Percentiles rank a stretch among this genome's conserved stretches.
Conservation (phyloP, 92 coral and sea anemone genomes). For the Ricordea florida region DNA sequence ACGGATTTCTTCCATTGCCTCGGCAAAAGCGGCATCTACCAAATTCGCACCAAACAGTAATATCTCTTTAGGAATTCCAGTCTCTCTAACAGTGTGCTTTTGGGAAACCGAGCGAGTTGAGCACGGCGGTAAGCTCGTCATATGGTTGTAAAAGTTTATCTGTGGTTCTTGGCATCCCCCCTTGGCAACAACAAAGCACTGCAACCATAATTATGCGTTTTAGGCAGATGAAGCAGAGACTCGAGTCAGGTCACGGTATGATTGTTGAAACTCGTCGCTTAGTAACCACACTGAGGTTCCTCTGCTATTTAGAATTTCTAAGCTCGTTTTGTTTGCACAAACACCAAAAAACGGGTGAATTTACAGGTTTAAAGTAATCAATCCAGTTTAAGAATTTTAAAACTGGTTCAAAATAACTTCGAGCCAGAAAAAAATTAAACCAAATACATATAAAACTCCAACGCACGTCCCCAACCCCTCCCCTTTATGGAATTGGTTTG, state of each 20-base stretch:
- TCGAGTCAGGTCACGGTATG: constrained; percentile 19
- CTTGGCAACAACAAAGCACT: neutral
- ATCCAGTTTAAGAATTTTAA: too few species aligned
- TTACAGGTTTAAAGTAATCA: too few species aligned
- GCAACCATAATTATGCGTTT: neutral
- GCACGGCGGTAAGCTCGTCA: neutral
- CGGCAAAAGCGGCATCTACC: constrained; percentile 17
- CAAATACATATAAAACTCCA: too few species aligned
- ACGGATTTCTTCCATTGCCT: constrained; percentile 13
- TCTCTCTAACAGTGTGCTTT: neutral
- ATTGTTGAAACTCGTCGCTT: neutral
- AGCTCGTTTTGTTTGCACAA: too few species aligned
- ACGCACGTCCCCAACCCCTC: neutral
- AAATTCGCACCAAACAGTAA: constrained; percentile 1
- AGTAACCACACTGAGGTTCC: constrained; percentile 5
- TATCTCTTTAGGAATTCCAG: neutral
- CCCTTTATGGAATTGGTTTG: neutral
- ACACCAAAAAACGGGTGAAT: too few species aligned
- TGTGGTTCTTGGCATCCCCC: neutral
- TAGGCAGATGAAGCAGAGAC: too few species aligned
- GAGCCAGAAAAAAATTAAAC: too few species aligned
- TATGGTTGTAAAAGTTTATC: neutral
- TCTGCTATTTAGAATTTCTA: too few species aligned
- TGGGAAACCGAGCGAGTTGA: neutral
- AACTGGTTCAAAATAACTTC: too few species aligned